Evolutionary conservation across 2,113 vertebrate genomes (phyloP).

Genomic region (Microcebus lehilahytsara): DNA sequence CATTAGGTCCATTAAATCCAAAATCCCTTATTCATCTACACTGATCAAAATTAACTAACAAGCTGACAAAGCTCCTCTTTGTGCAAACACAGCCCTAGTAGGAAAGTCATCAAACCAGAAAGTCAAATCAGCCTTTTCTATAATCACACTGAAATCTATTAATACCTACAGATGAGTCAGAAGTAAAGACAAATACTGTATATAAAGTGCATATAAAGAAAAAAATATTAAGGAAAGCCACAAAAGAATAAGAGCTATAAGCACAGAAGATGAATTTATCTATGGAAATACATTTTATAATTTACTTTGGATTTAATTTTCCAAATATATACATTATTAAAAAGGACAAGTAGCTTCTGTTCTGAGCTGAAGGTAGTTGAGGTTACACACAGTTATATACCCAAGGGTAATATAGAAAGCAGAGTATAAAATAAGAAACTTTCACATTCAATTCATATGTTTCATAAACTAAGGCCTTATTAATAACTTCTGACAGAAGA

Average conservation of each 20-base stretch:
- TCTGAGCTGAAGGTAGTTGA: not conserved
- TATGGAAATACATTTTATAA: not conserved
- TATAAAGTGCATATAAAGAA: not conserved
- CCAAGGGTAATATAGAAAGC: not conserved
- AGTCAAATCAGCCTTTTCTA: constrained; percentile 40
- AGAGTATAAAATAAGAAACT: not conserved
- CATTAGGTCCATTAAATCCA: not conserved
- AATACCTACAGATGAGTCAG: not conserved
- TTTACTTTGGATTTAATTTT: constrained; percentile 2
- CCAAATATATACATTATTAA: not conserved
- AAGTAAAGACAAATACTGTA: not conserved
- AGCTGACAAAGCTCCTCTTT: constrained; percentile 35
- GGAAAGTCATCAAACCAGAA: constrained; percentile 29
- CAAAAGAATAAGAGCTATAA: not conserved
- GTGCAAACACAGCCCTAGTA: constrained; percentile 8
- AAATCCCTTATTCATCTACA: not conserved
- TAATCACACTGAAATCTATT: not conserved
- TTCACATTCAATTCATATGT: not conserved
- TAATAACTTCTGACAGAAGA: constrained; percentile 8
- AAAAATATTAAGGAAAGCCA: not conserved
- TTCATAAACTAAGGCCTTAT: not conserved
- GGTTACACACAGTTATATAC: not conserved
- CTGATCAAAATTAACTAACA: constrained; percentile 29
- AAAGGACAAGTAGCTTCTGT: constrained; percentile 7
- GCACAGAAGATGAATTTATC: not conserved